A percentile compares a stretch with the other conserved stretches of the same genome.
Evolutionary conservation across 2,113 vertebrate species (phyloP).

Genomic region (Ceuthmochares aereus): DNA sequence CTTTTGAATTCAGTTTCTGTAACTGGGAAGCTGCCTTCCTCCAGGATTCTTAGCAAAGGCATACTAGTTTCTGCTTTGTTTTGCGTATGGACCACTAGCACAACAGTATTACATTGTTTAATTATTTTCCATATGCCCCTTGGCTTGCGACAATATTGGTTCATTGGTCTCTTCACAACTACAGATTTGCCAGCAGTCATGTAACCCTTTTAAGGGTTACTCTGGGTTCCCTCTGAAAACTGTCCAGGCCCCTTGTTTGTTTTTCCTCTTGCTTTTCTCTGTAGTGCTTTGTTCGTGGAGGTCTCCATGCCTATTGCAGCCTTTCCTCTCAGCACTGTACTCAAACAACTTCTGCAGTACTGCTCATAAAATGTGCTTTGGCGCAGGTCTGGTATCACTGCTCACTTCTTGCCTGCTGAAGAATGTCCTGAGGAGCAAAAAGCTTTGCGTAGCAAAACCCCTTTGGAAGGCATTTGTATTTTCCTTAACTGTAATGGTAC

Average conservation of each 20-base stretch:
- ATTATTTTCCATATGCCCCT: background rate
- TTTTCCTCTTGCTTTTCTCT: background rate
- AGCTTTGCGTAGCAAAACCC: background rate
- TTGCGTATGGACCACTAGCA: background rate
- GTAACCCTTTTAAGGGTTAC: slow-evolving; percentile 9
- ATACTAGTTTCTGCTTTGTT: background rate
- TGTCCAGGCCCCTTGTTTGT: slow-evolving; percentile 32
- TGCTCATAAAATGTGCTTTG: background rate
- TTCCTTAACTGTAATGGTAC: background rate
- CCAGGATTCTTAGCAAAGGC: background rate
- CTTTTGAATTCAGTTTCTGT: background rate
- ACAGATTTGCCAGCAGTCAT: background rate
- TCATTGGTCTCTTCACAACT: background rate
- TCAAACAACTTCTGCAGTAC: background rate
- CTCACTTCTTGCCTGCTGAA: background rate
- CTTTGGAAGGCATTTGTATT: background rate
- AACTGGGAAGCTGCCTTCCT: background rate
- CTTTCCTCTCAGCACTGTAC: background rate
- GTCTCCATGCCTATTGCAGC: background rate
- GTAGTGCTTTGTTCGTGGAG: slow-evolving; percentile 9
- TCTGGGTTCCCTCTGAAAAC: slow-evolving; percentile 38
- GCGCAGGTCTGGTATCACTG: rapidly evolving
- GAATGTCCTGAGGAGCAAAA: background rate
- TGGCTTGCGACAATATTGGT: rapidly evolving
- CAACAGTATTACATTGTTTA: background rate